Base-by-base conservation (phyloP, 1,140 invertebrate genomes). In the Cotesia chilonis region DNA sequence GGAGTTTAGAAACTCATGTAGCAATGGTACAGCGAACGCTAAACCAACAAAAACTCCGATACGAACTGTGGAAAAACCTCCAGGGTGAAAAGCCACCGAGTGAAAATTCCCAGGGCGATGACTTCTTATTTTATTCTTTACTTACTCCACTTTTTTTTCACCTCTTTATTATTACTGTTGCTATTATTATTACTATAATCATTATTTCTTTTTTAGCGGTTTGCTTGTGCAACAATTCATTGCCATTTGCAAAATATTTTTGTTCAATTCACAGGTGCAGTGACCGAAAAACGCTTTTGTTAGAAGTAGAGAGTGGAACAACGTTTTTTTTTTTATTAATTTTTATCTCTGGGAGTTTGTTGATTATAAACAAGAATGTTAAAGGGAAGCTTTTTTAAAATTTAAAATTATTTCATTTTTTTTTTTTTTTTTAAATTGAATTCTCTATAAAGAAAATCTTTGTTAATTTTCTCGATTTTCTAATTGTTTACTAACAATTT, bases 271-370 rank as follows among this genome's bases (percentile, higher is more conserved):
- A 66, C 65, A 66, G 57, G 63, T 61, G 65, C 61, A 65, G 10
- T 71, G 70, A 71, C 70, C 70, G 70, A 71, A 61, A 71, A 71
- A 66, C 61, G 47, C 61, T 65, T 71, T 55, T 47, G 41, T 47
- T 47, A 28, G 28, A 28, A 28, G 28, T 28, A 28, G 28, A 28
- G 28, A 28, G 28, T 28, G 28, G 28, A 28, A 28, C 28, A 28
- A 28, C 9, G 41, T 10, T 47, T 2, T 6, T 20, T 71, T 66
- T 54, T 35, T 5, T 20, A 54, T 51, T 35, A n/a, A n/a, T 68
- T 54, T 68, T 28, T 52, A 36, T 68, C 57, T 59, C 41, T 10
- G 4, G 10, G 41, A 47, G 41, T 3, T 47, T 10, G 7, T 47
- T 47, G 41, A 10, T 47, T 47, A 47, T 47, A 7, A 47, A 47